Percentiles rank a stretch among this genome's conserved stretches.
These are phyloP conservation scores for Crotalus horridus DNA, from an alignment of 2,113 vertebrate species.

Conservation along the genomic window DNA sequence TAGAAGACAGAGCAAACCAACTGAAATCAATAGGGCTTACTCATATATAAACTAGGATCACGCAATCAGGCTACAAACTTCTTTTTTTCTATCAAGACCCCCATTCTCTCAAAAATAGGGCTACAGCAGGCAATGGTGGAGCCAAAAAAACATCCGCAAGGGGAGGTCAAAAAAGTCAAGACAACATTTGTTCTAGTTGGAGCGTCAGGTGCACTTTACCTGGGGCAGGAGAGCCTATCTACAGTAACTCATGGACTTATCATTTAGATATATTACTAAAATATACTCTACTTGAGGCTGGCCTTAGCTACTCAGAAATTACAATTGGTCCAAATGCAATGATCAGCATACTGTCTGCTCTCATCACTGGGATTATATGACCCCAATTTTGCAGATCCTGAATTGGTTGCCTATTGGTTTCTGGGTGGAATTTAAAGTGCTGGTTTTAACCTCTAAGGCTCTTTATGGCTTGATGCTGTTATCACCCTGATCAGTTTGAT, in stretches of 20 bases:
- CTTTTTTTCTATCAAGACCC: background rate
- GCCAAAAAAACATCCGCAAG: background rate
- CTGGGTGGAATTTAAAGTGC: background rate
- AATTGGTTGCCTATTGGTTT: background rate
- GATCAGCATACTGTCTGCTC: background rate
- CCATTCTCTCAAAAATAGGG: background rate
- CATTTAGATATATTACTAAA: background rate
- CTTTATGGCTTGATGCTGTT: background rate
- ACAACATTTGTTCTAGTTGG: background rate
- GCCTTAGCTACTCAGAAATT: background rate
- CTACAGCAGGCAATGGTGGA: background rate
- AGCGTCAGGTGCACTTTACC: background rate
- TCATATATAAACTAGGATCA: background rate
- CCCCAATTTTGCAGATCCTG: background rate
- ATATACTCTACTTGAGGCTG: background rate
- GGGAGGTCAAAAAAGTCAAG: background rate
- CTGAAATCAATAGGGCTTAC: background rate
- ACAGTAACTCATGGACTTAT: background rate
- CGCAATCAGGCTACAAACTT: background rate
- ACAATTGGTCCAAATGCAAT: background rate
- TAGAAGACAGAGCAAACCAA: background rate
- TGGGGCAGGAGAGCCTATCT: background rate
- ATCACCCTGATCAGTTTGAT: background rate
- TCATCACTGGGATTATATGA: background rate
- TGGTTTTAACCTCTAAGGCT: background rate